Base-by-base conservation (phyloP, 2,888 invertebrate genomes). In the Argyresthia albistria region DNA sequence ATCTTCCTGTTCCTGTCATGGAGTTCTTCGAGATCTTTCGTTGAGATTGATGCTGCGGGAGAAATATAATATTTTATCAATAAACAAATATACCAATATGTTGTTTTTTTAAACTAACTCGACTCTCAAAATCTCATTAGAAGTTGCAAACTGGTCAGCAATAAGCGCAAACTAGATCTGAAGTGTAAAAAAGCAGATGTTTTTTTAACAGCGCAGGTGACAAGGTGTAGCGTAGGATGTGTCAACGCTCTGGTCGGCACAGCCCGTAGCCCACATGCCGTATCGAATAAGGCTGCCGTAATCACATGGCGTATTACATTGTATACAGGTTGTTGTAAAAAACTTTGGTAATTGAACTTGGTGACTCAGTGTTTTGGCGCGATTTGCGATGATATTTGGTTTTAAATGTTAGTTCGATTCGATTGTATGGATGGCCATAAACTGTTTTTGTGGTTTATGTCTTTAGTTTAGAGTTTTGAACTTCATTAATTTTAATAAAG, bases 221-320 rank as follows among this genome's bases (percentile, higher is more conserved):
- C 81, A 77, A 82, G 70, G 67, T 70, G 69, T 61, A 74, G 81
- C 70, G 86, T 87, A 80, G 84, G 83, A 71, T 80, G 87, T 83
- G 87, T 87, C 87, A 87, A 82, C 83, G 87, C 76, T 84, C 87
- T 80, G 35, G 25, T 25, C 25, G 25, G 6, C 36, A 39, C 48
- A 81, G 75, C 77, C 71, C 70, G 70, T 80, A 81, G 82, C 86
- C 86, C 86, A 87, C 87, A 86, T 84, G 84, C 79, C 81, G 70
- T 69, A 73, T 69, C 80, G 78, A 81, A 83, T 80, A 84, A 82
- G 82, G 81, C 81, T 75, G 74, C 75, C 70, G 75, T 84, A 82
- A 84, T 86, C 78, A 80, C 76, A 77, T 65, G 70, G 73, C 25
- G 25, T 25, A 25, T 25, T 25, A 25, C 25, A 25, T 25, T 63